Evolutionary conservation across 2,888 invertebrate genomes (phyloP).

Genomic region (Spodoptera picta): DNA sequence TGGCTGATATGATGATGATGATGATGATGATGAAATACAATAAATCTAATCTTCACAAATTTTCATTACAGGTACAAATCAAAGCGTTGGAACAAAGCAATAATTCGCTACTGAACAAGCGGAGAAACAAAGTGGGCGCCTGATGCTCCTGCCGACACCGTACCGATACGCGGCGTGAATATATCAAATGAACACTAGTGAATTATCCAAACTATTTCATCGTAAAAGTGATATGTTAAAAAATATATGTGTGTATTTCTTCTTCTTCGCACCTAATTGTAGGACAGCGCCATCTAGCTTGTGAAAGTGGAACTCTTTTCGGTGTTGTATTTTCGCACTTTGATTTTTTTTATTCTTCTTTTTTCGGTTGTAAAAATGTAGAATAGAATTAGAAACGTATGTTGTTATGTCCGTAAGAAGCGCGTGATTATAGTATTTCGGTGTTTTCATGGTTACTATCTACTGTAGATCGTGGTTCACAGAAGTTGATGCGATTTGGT

Average conservation of each 20-base stretch:
- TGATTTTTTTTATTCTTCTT: neutral
- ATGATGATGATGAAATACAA: no score
- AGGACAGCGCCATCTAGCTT: constrained; percentile 40
- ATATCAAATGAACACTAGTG: constrained; percentile 19
- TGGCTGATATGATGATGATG: no score
- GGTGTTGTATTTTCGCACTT: constrained; percentile 19
- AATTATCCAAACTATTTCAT: neutral
- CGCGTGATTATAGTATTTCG: no score
- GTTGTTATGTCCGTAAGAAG: no score
- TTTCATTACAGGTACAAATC: constrained; percentile 92
- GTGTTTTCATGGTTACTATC: no score
- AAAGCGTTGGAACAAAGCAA: constrained; percentile 97
- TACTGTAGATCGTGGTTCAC: no score
- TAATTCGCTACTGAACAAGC: constrained; percentile 96
- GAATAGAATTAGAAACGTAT: no score
- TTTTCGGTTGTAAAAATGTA: neutral
- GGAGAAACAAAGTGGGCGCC: constrained; percentile 90
- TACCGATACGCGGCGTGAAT: constrained; percentile 17
- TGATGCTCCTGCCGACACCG: constrained; percentile 58
- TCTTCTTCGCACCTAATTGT: constrained; percentile 25
- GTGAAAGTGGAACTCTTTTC: constrained; percentile 1
- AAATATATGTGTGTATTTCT: constrained; percentile 18
- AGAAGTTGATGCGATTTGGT: no score
- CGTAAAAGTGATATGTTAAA: constrained; percentile 12
- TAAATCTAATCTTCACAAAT: constrained; percentile 4